phyloP scores from a whole-genome alignment of 2,113 vertebrate species.

The Ophiodon elongatus region DNA sequence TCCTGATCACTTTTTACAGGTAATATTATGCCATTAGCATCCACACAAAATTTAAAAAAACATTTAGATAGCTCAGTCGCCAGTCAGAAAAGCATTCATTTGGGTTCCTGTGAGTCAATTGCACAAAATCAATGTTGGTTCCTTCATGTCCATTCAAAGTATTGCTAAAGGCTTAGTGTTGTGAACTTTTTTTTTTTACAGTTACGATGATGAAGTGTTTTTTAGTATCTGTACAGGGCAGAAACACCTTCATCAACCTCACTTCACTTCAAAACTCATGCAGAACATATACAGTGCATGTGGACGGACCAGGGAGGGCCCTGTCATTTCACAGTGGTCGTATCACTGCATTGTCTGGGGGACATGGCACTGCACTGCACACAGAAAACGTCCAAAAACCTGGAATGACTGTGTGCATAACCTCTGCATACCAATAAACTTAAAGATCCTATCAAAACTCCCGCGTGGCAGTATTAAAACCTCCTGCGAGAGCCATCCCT shows the following conservation, averaged over 20 bases:
- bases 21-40: too few species aligned
- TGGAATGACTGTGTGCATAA: conserved; percentile 47
- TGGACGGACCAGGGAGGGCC: neutral
- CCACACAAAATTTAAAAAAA: too few species aligned
- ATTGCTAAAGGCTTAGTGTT: too few species aligned
- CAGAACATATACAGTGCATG: neutral
- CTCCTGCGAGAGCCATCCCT: conserved; percentile 20
- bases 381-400: neutral
- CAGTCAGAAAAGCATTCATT: too few species aligned
- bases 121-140: too few species aligned
- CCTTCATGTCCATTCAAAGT: too few species aligned
- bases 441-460: conserved; percentile 59
- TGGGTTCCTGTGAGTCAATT: too few species aligned
- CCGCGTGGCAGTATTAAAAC: conserved; percentile 35
- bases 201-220: neutral
- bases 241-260: neutral
- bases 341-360: conserved; percentile 9
- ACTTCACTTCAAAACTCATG: neutral
- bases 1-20: too few species aligned
- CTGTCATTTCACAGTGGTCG: neutral
- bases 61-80: too few species aligned
- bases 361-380: neutral
- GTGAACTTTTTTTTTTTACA: neutral
- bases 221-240: neutral
- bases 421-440: conserved; percentile 65